These are phyloP conservation scores for Platerodrilus igneus DNA, from an alignment of 2,888 invertebrate genomes.

Conservation along the genomic window DNA sequence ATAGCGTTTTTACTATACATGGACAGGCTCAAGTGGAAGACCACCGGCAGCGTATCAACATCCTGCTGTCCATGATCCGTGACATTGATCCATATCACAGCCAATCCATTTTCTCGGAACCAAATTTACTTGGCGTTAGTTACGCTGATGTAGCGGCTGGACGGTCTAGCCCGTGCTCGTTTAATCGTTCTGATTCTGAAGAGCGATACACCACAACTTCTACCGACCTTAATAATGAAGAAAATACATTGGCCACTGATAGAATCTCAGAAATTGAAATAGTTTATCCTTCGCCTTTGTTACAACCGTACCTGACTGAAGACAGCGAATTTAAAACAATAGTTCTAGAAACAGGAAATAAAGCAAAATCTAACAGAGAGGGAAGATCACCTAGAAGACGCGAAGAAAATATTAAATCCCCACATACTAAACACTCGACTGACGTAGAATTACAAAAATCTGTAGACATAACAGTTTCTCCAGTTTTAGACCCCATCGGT, in stretches of 20 bases:
- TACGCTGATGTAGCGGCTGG: slow-evolving; percentile 72
- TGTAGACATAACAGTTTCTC: neutral
- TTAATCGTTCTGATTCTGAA: slow-evolving; percentile 22
- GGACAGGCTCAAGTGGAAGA: slow-evolving; percentile 58
- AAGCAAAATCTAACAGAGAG: slow-evolving; percentile 47
- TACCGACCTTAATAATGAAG: slow-evolving; percentile 8
- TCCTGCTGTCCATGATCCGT: slow-evolving; percentile 66
- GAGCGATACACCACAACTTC: slow-evolving; percentile 23
- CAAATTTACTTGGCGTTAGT: slow-evolving; percentile 50
- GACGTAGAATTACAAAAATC: neutral
- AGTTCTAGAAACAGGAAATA: slow-evolving; percentile 25
- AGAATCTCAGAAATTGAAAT: slow-evolving; percentile 23
- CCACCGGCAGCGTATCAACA: slow-evolving; percentile 66
- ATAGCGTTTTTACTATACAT: slow-evolving; percentile 36
- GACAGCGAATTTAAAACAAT: slow-evolving; percentile 17
- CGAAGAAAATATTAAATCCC: slow-evolving; percentile 33
- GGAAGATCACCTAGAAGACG: slow-evolving; percentile 53
- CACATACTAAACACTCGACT: slow-evolving; percentile 17
- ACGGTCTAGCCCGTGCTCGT: slow-evolving; percentile 44
- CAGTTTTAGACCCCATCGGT: neutral
- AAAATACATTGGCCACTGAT: slow-evolving; percentile 20
- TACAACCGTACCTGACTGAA: slow-evolving; percentile 13
- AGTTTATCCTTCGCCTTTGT: neutral
- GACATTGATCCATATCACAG: slow-evolving; percentile 71
- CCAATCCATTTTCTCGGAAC: slow-evolving; percentile 51